phyloP scores from a whole-genome alignment of 2,888 invertebrate species.

The Pecten maximus region DNA sequence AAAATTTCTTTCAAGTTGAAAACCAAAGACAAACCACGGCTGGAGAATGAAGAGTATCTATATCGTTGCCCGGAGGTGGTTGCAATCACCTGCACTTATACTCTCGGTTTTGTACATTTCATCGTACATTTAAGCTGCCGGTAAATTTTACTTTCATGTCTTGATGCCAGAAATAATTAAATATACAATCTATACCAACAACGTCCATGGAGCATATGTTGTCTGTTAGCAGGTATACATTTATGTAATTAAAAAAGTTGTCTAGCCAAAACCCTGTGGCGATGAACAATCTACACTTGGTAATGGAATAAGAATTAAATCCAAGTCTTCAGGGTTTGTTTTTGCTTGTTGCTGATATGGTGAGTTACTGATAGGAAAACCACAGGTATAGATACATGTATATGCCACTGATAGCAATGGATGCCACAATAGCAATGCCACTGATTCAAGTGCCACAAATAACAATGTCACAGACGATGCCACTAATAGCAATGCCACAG shows the following conservation, averaged over 20 bases:
- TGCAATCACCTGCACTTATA: conserved; percentile 41
- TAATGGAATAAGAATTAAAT: neutral
- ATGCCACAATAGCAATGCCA: too few relatives aligned
- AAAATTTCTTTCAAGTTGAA: conserved; percentile 43
- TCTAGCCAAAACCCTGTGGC: neutral
- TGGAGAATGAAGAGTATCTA: conserved; percentile 23
- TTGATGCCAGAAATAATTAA: conserved; percentile 5
- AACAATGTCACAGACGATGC: too few relatives aligned
- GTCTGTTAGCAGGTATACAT: conserved; percentile 33
- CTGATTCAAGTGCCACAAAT: too few relatives aligned
- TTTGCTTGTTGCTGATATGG: too few relatives aligned
- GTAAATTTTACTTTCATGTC: conserved; percentile 30
- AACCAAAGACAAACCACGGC: conserved; percentile 39
- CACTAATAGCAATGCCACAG: too few relatives aligned
- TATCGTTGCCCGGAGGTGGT: conserved; percentile 35
- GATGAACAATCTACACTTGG: neutral
- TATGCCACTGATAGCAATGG: too few relatives aligned
- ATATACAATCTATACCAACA: conserved; percentile 4
- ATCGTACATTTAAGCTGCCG: conserved; percentile 11
- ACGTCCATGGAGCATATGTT: neutral
- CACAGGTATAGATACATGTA: too few relatives aligned
- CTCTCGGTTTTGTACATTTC: conserved; percentile 28
- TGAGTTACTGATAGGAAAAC: too few relatives aligned
- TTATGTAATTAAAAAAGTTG: conserved; percentile 7
- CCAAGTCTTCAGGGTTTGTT: too few relatives aligned